A percentile compares a stretch with the other conserved stretches of the same genome.
Conservation (phyloP, 37 sponge, comb jelly and placozoan species). For the Ianthella basta region DNA sequence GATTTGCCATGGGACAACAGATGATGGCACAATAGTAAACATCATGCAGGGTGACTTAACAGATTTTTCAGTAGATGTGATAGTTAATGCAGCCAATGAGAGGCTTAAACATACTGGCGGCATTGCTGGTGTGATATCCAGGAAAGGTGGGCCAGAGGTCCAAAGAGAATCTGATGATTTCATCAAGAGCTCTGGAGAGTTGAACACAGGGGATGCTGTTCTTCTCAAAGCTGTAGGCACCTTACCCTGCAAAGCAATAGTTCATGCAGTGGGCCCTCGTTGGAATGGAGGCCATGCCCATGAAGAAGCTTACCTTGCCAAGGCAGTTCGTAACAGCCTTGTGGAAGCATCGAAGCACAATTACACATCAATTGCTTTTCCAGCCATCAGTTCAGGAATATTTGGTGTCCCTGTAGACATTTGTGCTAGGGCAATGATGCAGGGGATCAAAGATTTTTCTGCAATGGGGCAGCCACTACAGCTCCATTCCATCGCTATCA, state of each 20-base stretch:
- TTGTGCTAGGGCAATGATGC: slow-evolving; percentile 20
- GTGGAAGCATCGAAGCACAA: not conserved
- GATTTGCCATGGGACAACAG: not conserved
- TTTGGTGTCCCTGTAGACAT: slow-evolving; percentile 5
- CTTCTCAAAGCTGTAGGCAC: slow-evolving; percentile 42
- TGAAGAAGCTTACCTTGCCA: slow-evolving; percentile 33
- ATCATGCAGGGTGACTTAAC: slow-evolving; percentile 67
- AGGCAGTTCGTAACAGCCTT: slow-evolving; percentile 26
- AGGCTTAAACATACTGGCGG: slow-evolving; percentile 66
- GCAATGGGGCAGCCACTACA: no score
- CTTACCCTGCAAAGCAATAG: slow-evolving; percentile 57
- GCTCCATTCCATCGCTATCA: no score
- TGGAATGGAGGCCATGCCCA: slow-evolving; percentile 29
- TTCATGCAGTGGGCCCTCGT: slow-evolving; percentile 72
- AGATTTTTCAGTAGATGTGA: slow-evolving; percentile 63
- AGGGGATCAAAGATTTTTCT: slow-evolving; percentile 10
- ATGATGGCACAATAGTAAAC: not conserved
- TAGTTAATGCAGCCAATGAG: slow-evolving; percentile 80
- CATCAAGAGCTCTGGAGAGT: slow-evolving; percentile 24
- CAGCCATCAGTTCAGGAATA: slow-evolving; percentile 19
- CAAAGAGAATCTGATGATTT: slow-evolving; percentile 41
- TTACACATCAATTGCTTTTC: not conserved
- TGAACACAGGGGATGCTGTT: slow-evolving; percentile 58
- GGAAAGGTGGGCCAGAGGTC: slow-evolving; percentile 66
- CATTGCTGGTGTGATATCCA: slow-evolving; percentile 52